A percentile compares a stretch with the other conserved stretches of the same genome.
Evolutionary conservation across 2,113 vertebrate species (phyloP).

Genomic region (Heterotis niloticus): DNA sequence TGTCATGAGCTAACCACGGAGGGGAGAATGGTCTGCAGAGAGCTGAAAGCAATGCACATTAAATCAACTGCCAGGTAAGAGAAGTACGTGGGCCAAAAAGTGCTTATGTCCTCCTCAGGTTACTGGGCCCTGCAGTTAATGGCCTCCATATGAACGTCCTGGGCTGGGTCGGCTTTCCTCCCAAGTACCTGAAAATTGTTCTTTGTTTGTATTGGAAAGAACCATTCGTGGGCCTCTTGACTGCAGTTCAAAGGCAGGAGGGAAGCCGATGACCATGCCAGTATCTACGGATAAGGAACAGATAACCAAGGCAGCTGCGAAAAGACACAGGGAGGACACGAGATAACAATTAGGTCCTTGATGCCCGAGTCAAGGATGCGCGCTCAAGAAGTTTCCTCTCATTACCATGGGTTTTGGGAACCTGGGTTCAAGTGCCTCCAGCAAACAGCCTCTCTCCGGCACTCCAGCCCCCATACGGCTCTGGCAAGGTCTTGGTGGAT

Average conservation of each 20-base stretch:
- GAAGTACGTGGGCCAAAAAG: not conserved
- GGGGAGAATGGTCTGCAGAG: not conserved
- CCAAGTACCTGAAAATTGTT: not conserved
- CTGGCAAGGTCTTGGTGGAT: constrained; percentile 66
- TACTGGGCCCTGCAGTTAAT: not conserved
- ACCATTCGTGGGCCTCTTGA: not conserved
- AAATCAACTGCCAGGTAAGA: not conserved
- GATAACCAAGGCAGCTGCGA: not conserved
- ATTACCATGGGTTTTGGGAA: constrained; percentile 71
- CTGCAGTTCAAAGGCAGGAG: not conserved
- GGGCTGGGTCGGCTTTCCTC: not conserved
- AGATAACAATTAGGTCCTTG: constrained; percentile 70
- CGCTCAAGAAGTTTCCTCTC: constrained; percentile 64
- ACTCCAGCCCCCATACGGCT: constrained; percentile 48
- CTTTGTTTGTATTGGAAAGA: not conserved
- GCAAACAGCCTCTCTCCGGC: constrained; percentile 58
- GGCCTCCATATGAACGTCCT: not conserved
- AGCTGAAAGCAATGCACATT: not conserved
- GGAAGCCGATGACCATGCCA: not conserved
- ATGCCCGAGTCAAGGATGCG: constrained; percentile 63
- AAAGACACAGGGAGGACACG: not conserved
- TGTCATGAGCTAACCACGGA: no score
- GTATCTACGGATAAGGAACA: no score
- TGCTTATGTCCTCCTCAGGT: not conserved
- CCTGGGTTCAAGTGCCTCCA: constrained; percentile 67